Evolutionary conservation across 1,140 invertebrate species (phyloP), one percentile per base, ranked within the genome.

Genomic region (Apis florea): DNA sequence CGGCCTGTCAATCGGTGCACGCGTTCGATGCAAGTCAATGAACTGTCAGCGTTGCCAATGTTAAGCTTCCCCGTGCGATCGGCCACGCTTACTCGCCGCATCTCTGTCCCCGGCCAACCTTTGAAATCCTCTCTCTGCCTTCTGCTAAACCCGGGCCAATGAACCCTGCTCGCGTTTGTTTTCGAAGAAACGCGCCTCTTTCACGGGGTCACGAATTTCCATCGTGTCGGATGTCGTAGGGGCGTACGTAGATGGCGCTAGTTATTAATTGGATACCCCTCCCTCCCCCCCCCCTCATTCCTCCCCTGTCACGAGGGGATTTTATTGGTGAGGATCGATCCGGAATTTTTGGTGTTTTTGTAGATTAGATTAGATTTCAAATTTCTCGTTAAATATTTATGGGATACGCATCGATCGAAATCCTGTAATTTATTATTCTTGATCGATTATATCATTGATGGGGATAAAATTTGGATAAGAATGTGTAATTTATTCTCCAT

Each of bases 21-120:
- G 82, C 85, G 70, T 87, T 88, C 86, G 79, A 87, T 85, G 83
- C 86, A 80, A 88, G 86, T 87, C 86, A 88, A 88, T 87, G 86
- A 88, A 87, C 86, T 86, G 85, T 86, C 85, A 86, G 72, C 81
- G 84, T 86, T 86, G 81, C 84, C 85, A 83, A 86, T 83, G 85
- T 79, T 86, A 83, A 86, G 80, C 79, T 58, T 73, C 72, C 17
- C 53, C 49, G 58, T 58, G 11, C 64, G 54, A 61, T 61, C 51
- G 49, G 64, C 63, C 21, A 24, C 69, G 54, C 21, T 59, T 26
- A 26, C 13, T n/a, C 12, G 11, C 26, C 10, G 31, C 26, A 40
- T 21, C 21, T 40, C 2, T 78, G 31, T 26, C 19, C 51, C 68
- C 70, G 54, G 51, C 19, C 70, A 72, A 54, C 49, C 53, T 81